Percentiles rank a stretch among this genome's conserved stretches.
Conservation (phyloP, 2,797 vertebrate genomes). For the Sebastes oblongus region DNA sequence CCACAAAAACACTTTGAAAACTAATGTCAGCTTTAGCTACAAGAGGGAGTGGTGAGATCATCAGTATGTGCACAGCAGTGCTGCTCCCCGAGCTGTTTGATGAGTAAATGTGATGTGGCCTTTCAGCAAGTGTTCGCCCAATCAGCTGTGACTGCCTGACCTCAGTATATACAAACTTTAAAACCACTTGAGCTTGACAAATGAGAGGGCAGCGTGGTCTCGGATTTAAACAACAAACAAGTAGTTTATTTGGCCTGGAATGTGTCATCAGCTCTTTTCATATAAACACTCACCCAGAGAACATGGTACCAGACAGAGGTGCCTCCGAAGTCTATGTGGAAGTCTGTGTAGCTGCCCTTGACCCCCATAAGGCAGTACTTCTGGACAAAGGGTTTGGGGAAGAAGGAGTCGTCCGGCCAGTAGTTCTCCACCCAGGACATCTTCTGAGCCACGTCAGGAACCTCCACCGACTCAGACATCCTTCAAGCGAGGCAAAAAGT, state of each 20-base stretch:
- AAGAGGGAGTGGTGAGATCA: neutral
- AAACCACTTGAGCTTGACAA: neutral
- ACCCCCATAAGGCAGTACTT: constrained; percentile 99
- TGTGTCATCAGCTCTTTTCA: neutral
- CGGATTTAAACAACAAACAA: neutral
- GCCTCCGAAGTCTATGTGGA: constrained; percentile 99
- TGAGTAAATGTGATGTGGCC: constrained; percentile 26
- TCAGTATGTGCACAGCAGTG: neutral
- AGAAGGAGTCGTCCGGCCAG: constrained; percentile 98
- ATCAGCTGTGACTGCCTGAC: constrained; percentile 10
- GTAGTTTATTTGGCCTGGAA: neutral
- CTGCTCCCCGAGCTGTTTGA: neutral
- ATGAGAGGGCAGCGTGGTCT: neutral
- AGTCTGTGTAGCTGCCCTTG: constrained; percentile 97
- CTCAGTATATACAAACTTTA: constrained; percentile 1
- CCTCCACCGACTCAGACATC: constrained; percentile 96
- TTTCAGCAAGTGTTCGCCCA: constrained; percentile 19
- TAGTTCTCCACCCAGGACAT: constrained; percentile 99
- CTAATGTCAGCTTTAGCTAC: constrained; percentile 1
- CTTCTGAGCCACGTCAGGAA: constrained; percentile 95
- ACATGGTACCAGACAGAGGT: constrained; percentile 99
- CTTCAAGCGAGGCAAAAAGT: constrained; percentile 61
- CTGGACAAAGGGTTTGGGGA: constrained; percentile 98
- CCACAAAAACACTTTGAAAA: neutral
- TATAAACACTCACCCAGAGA: constrained; percentile 90